These are phyloP conservation scores for Cathartes aura DNA, from an alignment of 2,113 vertebrate genomes.

Conservation along the genomic window DNA sequence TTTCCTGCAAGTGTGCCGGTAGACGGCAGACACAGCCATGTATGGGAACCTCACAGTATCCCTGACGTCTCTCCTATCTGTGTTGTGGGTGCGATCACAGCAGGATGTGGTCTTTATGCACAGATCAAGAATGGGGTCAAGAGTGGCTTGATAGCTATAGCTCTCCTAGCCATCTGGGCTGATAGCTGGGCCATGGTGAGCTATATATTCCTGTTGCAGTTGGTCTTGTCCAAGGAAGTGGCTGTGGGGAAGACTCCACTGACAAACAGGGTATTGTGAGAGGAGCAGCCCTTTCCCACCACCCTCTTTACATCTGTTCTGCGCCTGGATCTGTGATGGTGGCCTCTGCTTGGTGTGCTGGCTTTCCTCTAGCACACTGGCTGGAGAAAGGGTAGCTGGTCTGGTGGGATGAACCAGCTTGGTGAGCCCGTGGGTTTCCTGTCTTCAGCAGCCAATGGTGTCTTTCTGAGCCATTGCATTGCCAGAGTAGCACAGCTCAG, in stretches of 20 bases:
- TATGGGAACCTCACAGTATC: neutral
- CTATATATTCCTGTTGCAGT: neutral
- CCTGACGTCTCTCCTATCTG: neutral
- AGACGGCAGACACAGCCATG: neutral
- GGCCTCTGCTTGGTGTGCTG: neutral
- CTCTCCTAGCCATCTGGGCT: neutral
- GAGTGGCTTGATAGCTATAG: neutral
- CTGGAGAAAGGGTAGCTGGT: neutral
- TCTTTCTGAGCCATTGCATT: neutral
- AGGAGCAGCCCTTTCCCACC: neutral
- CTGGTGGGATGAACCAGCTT: neutral
- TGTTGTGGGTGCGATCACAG: fast-evolving
- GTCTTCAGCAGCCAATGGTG: neutral
- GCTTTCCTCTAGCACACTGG: neutral
- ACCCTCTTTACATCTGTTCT: neutral
- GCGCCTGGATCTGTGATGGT: neutral
- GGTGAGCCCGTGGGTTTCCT: neutral
- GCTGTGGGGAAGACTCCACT: neutral
- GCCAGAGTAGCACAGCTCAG: neutral
- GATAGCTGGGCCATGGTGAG: neutral
- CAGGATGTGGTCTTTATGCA: neutral
- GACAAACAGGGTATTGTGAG: neutral
- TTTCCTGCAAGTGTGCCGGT: neutral
- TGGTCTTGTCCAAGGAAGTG: neutral
- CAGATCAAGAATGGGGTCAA: neutral